A percentile compares a stretch with the other conserved stretches of the same genome.
phyloP scores from a whole-genome alignment of 1,140 invertebrate genomes.

The Calosoma granatense region DNA sequence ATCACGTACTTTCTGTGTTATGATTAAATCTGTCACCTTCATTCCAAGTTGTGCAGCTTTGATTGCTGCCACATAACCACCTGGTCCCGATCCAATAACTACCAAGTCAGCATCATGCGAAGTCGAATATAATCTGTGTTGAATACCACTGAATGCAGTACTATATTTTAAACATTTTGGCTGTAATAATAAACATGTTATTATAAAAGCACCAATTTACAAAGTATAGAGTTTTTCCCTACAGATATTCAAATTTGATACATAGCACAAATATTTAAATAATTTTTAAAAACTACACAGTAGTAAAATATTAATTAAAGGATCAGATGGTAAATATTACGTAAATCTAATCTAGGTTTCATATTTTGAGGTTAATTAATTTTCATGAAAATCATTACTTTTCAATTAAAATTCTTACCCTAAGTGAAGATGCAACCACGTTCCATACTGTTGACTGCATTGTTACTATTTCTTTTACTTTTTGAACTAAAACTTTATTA shows the following conservation, averaged over 20 bases:
- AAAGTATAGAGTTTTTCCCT: background rate
- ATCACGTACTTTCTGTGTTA: background rate
- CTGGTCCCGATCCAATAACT: slow-evolving; percentile 96
- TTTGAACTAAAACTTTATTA: slow-evolving; percentile 32
- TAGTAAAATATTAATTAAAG: no score
- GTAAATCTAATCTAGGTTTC: background rate
- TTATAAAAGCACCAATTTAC: slow-evolving; percentile 10
- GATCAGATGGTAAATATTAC: slow-evolving; percentile 8
- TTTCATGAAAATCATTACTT: slow-evolving; percentile 2
- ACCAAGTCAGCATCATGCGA: slow-evolving; percentile 83
- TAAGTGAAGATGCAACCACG: slow-evolving; percentile 15
- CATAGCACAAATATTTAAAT: no score
- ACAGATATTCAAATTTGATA: slow-evolving; percentile 3
- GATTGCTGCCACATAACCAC: slow-evolving; percentile 98
- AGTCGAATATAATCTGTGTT: slow-evolving; percentile 50
- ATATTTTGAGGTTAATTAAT: slow-evolving; percentile 26
- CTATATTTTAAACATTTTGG: slow-evolving; percentile 21
- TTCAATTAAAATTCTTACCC: slow-evolving; percentile 8
- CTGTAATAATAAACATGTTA: slow-evolving; percentile 16
- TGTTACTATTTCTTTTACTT: slow-evolving; percentile 5
- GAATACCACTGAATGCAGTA: slow-evolving; percentile 18
- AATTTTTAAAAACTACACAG: no score
- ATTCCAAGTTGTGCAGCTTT: slow-evolving; percentile 97
- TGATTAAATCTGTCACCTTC: slow-evolving; percentile 52
- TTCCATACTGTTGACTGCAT: slow-evolving; percentile 21